Base-by-base conservation (phyloP, 2,888 invertebrate genomes). In the Atrina japonica region DNA sequence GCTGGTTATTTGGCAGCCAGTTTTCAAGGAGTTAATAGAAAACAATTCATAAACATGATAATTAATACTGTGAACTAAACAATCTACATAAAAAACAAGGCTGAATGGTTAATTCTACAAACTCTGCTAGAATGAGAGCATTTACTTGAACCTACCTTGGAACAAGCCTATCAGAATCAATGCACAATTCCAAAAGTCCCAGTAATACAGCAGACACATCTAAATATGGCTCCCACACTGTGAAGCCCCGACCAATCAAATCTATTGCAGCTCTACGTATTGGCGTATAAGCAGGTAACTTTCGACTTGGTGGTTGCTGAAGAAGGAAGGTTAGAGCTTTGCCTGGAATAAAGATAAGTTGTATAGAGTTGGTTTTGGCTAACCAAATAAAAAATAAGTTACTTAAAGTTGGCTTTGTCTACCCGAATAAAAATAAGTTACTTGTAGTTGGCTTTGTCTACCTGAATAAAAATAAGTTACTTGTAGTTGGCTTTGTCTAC, bases 181-280 rank as follows among this genome's bases (percentile, higher is more conserved):
- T 86, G 73, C 91, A 91, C 60, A 92, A 84, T 71, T 92, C 91
- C 74, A 99, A 92, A n/a, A 99, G 92, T 64, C 98, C 94, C 59
- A 95, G 91, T 55, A 96, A 91, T 50, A 97, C 95, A 91, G 96
- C 96, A 59, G 96, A 96, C 45, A 97, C 96, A 91, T 97, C 97
- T 75, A 97, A 91, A 90, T 99, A 98, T 0, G 99, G 99, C 89
- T 99, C 99, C 99, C 99, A 99, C 0, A 99, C 98, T 0, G 97
- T 96, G 91, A 99, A 99, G 3, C 98, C 98, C 52, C 99, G 93
- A 0, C 99, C 99, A 76, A 99, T 94, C 76, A 99, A 93, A 93
- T 99, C 99, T 52, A 99, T 97, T 0, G 99, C 98, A 14, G 99
- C 99, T 73, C 99, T 92, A 2, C 88, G 77, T 49, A 90, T 89